These are phyloP conservation scores for Muscicapa adusta DNA, from an alignment of 2,113 vertebrate genomes.

Conservation along the genomic window DNA sequence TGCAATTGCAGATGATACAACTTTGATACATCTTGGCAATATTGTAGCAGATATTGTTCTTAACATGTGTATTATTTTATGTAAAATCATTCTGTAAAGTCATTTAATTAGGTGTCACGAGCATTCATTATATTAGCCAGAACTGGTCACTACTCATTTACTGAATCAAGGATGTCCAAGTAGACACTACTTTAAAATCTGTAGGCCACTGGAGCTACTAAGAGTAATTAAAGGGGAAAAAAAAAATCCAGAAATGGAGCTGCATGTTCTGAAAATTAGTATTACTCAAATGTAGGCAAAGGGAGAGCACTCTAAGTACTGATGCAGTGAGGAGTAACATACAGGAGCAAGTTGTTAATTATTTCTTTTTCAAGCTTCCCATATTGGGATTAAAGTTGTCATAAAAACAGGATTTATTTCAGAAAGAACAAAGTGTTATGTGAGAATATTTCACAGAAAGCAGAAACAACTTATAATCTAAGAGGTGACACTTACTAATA, in stretches of 20 bases:
- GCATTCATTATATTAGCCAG: not conserved
- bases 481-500: not conserved
- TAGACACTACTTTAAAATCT: not conserved
- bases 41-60: not conserved
- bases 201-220: not conserved
- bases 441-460: not conserved
- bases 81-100: not conserved
- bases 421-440: not conserved
- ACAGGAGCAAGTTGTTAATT: not conserved
- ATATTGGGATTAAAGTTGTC: not conserved
- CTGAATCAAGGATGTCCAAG: not conserved
- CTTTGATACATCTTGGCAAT: not conserved
- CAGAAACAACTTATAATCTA: not conserved
- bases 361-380: not conserved
- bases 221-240: not conserved
- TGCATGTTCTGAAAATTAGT: not conserved
- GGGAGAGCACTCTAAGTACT: not conserved
- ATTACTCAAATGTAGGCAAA: not conserved
- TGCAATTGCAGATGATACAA: not conserved
- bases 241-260: not conserved
- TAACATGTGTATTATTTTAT: not conserved
- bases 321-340: not conserved
- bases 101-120: not conserved
- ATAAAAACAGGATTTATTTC: not conserved
- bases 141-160: not conserved